A percentile compares a stretch with the other conserved stretches of the same genome.
Evolutionary conservation across 30 jellyfish, hydroid and myxozoan species (phyloP).

Genomic region (Aurelia sp.): DNA sequence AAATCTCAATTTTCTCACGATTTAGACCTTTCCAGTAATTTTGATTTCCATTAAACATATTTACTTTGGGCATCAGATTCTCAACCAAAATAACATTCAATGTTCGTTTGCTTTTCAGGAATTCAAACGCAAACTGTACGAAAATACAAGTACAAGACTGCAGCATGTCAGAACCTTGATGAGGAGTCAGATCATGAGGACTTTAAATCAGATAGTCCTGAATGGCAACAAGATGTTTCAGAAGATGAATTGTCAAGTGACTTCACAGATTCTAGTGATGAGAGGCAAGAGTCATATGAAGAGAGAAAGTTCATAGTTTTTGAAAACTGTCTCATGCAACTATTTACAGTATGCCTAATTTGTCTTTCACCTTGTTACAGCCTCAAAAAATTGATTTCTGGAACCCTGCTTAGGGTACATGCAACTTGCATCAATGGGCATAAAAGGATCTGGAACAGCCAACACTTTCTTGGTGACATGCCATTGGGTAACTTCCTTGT

Average conservation of each 20-base stretch:
- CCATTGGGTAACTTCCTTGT: constrained; percentile 44
- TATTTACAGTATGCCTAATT: neutral
- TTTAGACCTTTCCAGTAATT: too few species aligned
- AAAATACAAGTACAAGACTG: too few species aligned
- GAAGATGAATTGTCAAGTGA: neutral
- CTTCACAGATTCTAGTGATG: neutral
- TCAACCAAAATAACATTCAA: too few species aligned
- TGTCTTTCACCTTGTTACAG: constrained; percentile 14
- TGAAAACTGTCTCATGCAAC: constrained; percentile 34
- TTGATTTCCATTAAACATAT: too few species aligned
- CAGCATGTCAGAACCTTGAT: too few species aligned
- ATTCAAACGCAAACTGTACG: too few species aligned
- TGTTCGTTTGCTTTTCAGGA: too few species aligned
- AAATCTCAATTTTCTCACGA: too few species aligned
- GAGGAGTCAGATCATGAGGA: neutral
- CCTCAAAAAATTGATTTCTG: neutral
- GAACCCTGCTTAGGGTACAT: constrained; percentile 19
- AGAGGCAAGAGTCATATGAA: neutral
- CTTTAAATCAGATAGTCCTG: neutral
- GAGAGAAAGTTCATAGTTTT: constrained; percentile 24
- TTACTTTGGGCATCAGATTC: too few species aligned
- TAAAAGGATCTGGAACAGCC: constrained; percentile 23
- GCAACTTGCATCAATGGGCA: constrained; percentile 51
- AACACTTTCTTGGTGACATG: constrained; percentile 34
- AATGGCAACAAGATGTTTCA: neutral